These are phyloP conservation scores for Chelmon rostratus DNA, from an alignment of 2,797 vertebrate genomes.

Conservation along the genomic window DNA sequence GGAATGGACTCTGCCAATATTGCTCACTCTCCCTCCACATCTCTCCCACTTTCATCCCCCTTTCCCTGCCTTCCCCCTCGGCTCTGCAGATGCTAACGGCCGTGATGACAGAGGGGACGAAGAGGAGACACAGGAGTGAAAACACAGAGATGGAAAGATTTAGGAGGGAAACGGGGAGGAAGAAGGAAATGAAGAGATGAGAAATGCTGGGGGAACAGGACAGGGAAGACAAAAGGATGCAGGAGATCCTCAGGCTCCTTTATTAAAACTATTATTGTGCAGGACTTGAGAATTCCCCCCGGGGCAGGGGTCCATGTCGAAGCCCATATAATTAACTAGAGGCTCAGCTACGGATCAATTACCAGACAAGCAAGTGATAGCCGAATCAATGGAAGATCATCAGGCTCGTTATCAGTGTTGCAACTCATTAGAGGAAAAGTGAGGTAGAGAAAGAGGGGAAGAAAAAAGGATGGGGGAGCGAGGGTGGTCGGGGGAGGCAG, in stretches of 20 bases:
- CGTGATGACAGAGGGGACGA: conserved; percentile 51
- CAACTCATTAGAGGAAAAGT: conserved; percentile 99
- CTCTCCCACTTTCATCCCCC: conserved; percentile 29
- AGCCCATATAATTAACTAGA: conserved; percentile 99
- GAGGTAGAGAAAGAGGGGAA: conserved; percentile 94
- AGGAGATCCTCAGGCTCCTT: conserved; percentile 89
- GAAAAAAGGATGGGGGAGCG: conserved; percentile 66
- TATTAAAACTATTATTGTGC: conserved; percentile 99
- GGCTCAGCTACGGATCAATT: conserved; percentile 99
- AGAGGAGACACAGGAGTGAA: conserved; percentile 41
- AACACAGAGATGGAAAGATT: conserved; percentile 55
- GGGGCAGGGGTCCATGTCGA: conserved; percentile 96
- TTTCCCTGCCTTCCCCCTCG: conserved; percentile 47
- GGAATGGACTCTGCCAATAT: conserved; percentile 74
- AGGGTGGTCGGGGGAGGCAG: conserved; percentile 34
- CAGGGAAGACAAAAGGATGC: conserved; percentile 45
- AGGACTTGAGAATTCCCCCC: conserved; percentile 95
- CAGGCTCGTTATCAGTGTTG: conserved; percentile 99
- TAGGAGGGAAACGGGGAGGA: conserved; percentile 42
- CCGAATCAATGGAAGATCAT: conserved; percentile 99
- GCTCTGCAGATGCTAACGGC: conserved; percentile 74
- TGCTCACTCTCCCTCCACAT: conserved; percentile 54
- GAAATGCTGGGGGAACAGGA: conserved; percentile 55
- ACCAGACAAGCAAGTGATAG: conserved; percentile 99
- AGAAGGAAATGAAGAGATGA: conserved; percentile 49